Evolutionary conservation across 2,797 vertebrate genomes (phyloP), one percentile per base, ranked within the genome.

Genomic region (Sebastes vulpes): DNA sequence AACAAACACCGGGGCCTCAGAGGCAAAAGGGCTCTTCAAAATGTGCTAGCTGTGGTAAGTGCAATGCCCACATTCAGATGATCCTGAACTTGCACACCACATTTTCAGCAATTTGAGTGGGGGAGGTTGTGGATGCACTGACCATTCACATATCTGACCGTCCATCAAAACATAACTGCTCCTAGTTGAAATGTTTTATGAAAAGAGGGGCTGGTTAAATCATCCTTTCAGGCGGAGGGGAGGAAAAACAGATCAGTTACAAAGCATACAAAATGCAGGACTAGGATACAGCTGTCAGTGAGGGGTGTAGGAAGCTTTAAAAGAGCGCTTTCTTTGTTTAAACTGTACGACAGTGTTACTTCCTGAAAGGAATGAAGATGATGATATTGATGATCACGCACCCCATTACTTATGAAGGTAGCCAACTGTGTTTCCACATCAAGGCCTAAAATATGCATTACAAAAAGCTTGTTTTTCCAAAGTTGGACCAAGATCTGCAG

Each of bases 1-100:
- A 90, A 89, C 90, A 95, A 93, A 91, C 86, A 78, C 81, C 72
- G 23, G 83, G 73, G 92, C 91, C 91, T 89, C 82, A 64, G 65
- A 87, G 78, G 69, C 64, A 46, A 66, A 58, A 65, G 53, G 72
- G 52, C 46, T 77, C 56, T 73, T 80, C 63, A 70, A 87, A 83
- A 83, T 68, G 60, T 75, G 42, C 38, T 72, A 42, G 69, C 78
- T 82, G 48, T 35, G 8, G 64, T 20, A 26, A 42, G 57, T 65
- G 10, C 78, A 81, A 74, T 60, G 25, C 16, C 50, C 52, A 70
- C 21, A 76, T 67, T 83, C 28, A 59, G 59, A 74, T 35, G 52
- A 57, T 52, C 63, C 59, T 77, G 66, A 58, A 28, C 14, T 48
- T 61, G 20, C 16, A 61, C 58, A 77, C 28, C 16, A 21, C 3